These are phyloP conservation scores for Globodera ellingtonae DNA, from an alignment of 1,140 invertebrate species.

Conservation along the genomic window DNA sequence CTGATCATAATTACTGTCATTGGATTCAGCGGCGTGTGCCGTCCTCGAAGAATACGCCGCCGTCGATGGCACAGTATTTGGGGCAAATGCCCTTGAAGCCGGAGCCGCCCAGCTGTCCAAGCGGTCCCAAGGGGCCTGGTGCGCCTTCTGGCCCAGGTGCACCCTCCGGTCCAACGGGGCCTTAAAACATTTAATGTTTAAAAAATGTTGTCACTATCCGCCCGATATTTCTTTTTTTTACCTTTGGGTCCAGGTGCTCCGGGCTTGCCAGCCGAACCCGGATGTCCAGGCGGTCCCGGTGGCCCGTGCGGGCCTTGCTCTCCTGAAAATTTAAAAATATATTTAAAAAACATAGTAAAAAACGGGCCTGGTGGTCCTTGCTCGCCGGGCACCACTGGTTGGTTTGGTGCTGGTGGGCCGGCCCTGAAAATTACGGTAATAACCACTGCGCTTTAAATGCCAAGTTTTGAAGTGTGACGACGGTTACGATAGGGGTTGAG, in stretches of 20 bases:
- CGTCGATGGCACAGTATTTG: constrained; percentile 54
- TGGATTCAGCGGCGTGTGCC: constrained; percentile 47
- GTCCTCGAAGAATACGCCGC: constrained; percentile 55
- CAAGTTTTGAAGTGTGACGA: neutral
- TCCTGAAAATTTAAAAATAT: constrained; percentile 29
- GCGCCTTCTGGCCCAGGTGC: constrained; percentile 14
- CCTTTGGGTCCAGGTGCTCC: constrained; percentile 37
- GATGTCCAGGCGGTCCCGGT: constrained; percentile 30
- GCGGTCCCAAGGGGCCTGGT: constrained; percentile 36
- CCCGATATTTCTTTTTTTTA: neutral
- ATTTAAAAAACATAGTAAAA: constrained; percentile 10
- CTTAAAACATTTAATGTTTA: neutral
- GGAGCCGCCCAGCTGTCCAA: constrained; percentile 48
- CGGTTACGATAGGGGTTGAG: neutral
- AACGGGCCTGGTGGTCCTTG: constrained; percentile 3
- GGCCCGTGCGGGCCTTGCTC: constrained; percentile 33
- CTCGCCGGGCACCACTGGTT: constrained; percentile 1
- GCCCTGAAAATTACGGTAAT: neutral
- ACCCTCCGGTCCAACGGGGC: constrained; percentile 5
- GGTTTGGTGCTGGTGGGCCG: constrained; percentile 20
- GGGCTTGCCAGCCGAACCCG: constrained; percentile 29
- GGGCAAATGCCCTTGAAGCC: constrained; percentile 60
- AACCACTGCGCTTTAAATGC: neutral
- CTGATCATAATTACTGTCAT: too few relatives aligned
- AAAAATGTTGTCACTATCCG: too few relatives aligned